Percentiles rank a stretch among this genome's conserved stretches.
Evolutionary conservation across 2,797 vertebrate genomes (phyloP).

Genomic region (Notolepis coatsorum): DNA sequence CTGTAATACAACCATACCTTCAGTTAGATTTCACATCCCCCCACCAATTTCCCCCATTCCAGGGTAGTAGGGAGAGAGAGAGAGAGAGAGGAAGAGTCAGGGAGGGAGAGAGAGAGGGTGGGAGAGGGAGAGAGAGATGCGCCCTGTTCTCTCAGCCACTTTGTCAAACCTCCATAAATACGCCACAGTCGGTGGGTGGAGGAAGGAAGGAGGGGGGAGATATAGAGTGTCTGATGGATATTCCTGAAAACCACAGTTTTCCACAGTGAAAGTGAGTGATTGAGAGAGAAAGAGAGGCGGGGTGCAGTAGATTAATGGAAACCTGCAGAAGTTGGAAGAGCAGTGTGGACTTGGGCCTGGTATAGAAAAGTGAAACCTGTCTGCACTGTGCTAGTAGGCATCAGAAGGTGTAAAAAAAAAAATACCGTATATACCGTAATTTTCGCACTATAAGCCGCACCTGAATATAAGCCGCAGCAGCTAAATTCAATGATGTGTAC

Average conservation of each 20-base stretch:
- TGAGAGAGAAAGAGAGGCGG: not conserved
- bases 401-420: no score
- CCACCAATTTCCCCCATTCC: conserved; percentile 30
- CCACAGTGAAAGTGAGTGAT: conserved; percentile 15
- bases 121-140: conserved; percentile 61
- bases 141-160: conserved; percentile 60
- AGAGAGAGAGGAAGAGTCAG: conserved; percentile 53
- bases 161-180: conserved; percentile 76
- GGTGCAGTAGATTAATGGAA: not conserved
- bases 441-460: no score
- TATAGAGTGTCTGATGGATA: conserved; percentile 72
- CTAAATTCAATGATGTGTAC: no score
- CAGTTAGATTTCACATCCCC: no score
- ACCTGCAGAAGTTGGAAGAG: not conserved
- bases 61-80: conserved; percentile 64
- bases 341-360: not conserved
- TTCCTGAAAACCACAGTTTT: conserved; percentile 58
- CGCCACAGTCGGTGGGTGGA: conserved; percentile 59
- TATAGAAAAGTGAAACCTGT: not conserved
- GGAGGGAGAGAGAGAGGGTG: conserved; percentile 63
- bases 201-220: conserved; percentile 21
- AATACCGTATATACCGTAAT: no score
- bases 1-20: no score
- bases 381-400: no score
- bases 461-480: no score